Percentiles rank a stretch among this genome's conserved stretches.
phyloP scores from a whole-genome alignment of 2,113 vertebrate genomes.

The Ptilonorhynchus violaceus region DNA sequence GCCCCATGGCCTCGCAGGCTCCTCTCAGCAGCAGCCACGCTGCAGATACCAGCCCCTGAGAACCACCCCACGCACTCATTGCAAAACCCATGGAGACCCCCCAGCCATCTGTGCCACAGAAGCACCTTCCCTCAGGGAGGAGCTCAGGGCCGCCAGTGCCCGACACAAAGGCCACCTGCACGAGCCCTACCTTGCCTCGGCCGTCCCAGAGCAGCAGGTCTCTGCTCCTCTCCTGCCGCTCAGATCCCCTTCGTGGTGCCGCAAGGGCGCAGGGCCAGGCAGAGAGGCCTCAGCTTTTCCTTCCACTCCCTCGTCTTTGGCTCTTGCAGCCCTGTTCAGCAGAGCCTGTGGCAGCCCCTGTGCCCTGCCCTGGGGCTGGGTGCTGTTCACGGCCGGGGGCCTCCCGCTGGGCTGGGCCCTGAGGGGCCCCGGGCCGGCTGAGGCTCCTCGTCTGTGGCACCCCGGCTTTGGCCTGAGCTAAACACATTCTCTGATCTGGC shows the following conservation, averaged over 20 bases:
- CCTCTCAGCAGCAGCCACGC: neutral
- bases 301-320: neutral
- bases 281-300: no score
- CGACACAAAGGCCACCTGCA: neutral
- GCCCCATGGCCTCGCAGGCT: fast-evolving
- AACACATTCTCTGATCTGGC: neutral
- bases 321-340: fast-evolving
- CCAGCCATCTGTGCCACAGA: fast-evolving
- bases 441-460: neutral
- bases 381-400: fast-evolving
- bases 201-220: fast-evolving
- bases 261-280: neutral
- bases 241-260: fast-evolving
- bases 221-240: fast-evolving
- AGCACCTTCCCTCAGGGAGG: neutral
- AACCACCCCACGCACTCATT: neutral
- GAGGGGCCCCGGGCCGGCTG: neutral
- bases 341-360: fast-evolving
- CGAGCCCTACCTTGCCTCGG: neutral
- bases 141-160: fast-evolving
- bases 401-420: neutral
- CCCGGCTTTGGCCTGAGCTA: fast-evolving
- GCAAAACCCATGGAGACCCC: no score
- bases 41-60: fast-evolving
- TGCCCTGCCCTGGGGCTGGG: fast-evolving